These are phyloP conservation scores for Hydra vulgaris DNA, from an alignment of 30 jellyfish, hydroid and myxozoan genomes.

Conservation along the genomic window DNA sequence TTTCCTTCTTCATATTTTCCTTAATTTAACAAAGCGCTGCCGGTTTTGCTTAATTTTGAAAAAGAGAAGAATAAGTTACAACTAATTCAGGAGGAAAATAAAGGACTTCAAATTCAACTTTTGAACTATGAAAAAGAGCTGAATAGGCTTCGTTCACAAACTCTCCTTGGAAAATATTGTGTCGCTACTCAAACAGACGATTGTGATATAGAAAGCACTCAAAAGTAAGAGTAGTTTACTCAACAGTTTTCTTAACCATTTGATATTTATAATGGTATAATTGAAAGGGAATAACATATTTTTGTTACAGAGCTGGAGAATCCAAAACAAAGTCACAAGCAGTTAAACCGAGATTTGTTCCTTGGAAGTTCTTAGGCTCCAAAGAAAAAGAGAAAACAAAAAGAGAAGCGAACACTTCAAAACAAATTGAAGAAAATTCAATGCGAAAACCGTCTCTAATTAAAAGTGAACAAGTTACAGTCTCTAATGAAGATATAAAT, in stretches of 20 bases:
- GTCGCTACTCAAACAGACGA: conserved; percentile 47
- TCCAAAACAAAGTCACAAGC: conserved; percentile 1
- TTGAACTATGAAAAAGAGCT: conserved; percentile 47
- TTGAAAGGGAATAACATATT: background rate
- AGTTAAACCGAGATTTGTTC: conserved; percentile 6
- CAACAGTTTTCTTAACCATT: background rate
- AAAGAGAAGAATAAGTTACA: conserved; percentile 41
- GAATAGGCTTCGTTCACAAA: conserved; percentile 19
- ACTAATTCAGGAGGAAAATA: conserved; percentile 45
- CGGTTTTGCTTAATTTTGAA: conserved; percentile 75
- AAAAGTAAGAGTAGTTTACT: background rate
- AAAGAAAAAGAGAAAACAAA: conserved; percentile 3
- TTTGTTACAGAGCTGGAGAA: background rate
- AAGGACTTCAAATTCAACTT: conserved; percentile 29
- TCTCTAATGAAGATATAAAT: background rate
- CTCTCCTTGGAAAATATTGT: conserved; percentile 31
- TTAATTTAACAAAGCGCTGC: conserved; percentile 25
- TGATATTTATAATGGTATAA: too few species aligned
- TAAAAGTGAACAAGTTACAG: background rate
- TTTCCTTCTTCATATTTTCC: too few species aligned
- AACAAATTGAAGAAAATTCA: background rate
- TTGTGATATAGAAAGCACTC: conserved; percentile 10
- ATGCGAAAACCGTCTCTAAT: background rate
- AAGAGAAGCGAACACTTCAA: background rate
- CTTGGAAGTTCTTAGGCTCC: conserved; percentile 16